Conservation (phyloP, 2,888 invertebrate species). For the Tetanocera ferruginea region DNA sequence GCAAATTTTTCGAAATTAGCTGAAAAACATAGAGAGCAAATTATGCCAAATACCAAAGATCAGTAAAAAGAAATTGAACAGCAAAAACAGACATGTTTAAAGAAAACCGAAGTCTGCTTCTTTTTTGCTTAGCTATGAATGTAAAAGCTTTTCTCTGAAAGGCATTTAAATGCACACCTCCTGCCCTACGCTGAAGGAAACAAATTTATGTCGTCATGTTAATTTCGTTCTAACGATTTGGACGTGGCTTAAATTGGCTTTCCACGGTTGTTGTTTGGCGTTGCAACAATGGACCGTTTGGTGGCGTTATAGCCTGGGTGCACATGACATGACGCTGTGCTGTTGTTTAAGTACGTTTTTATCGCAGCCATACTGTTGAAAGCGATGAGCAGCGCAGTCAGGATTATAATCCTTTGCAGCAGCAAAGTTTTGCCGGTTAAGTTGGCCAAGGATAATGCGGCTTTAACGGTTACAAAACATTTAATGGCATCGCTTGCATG, state of each 20-base stretch:
- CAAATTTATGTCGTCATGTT: conserved; percentile 52
- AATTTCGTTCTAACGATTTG: conserved; percentile 51
- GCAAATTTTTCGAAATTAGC: neutral
- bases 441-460: conserved; percentile 8
- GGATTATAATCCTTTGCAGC: conserved; percentile 26
- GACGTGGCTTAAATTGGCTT: conserved; percentile 32
- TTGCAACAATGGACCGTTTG: conserved; percentile 5
- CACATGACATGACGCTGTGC: neutral
- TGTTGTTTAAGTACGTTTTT: neutral
- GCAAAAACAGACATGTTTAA: neutral
- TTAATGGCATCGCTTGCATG: conserved; percentile 16
- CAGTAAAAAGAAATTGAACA: neutral
- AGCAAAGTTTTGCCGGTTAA: neutral
- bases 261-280: neutral
- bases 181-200: neutral
- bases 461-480: conserved; percentile 28
- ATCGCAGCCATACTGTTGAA: too few relatives aligned
- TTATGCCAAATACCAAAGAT: neutral
- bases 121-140: too few relatives aligned
- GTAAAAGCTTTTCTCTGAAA: neutral
- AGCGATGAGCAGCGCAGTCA: neutral
- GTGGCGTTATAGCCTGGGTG: neutral
- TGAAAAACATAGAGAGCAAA: too few relatives aligned
- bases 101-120: neutral
- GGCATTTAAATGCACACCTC: neutral